phyloP scores from a whole-genome alignment of 2,888 invertebrate genomes.

The Panorpa germanica region DNA sequence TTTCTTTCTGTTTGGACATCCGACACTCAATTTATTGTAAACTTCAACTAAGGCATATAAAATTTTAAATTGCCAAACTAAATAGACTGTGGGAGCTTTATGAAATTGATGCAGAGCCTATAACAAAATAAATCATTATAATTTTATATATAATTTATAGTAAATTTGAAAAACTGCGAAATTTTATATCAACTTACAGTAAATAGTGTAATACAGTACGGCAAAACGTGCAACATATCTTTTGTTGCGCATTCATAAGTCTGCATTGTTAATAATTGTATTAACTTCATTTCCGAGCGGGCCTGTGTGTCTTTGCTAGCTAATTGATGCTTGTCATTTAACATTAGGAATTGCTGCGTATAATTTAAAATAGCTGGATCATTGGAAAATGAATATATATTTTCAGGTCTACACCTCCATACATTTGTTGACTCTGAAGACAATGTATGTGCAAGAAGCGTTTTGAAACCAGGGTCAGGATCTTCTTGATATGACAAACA shows the following conservation, averaged over 20 bases:
- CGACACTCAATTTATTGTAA: too few species aligned
- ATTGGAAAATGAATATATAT: slow-evolving; percentile 56
- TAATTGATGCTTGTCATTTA: slow-evolving; percentile 17
- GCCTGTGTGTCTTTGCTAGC: slow-evolving; percentile 18
- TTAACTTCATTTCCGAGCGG: slow-evolving; percentile 28
- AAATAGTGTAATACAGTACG: slow-evolving; percentile 47
- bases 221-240: slow-evolving; percentile 58
- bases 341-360: slow-evolving; percentile 41
- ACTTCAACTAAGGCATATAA: slow-evolving; percentile 35
- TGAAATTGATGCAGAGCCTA: slow-evolving; percentile 36
- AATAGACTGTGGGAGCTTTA: slow-evolving; percentile 30
- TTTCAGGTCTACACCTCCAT: slow-evolving; percentile 45
- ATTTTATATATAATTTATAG: slow-evolving; percentile 5
- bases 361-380: slow-evolving; percentile 51
- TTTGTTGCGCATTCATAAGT: slow-evolving; percentile 66
- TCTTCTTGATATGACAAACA: slow-evolving; percentile 75
- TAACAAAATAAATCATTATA: slow-evolving; percentile 14
- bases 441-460: slow-evolving; percentile 59
- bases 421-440: slow-evolving; percentile 50
- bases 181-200: slow-evolving; percentile 29
- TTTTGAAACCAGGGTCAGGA: slow-evolving; percentile 56
- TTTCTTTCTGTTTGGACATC: too few species aligned
- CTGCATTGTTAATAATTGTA: slow-evolving; percentile 41
- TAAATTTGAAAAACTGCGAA: slow-evolving; percentile 8
- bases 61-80: slow-evolving; percentile 61